Evolutionary conservation across 2,113 vertebrate species (phyloP).

Genomic region (Rallus limicola): DNA sequence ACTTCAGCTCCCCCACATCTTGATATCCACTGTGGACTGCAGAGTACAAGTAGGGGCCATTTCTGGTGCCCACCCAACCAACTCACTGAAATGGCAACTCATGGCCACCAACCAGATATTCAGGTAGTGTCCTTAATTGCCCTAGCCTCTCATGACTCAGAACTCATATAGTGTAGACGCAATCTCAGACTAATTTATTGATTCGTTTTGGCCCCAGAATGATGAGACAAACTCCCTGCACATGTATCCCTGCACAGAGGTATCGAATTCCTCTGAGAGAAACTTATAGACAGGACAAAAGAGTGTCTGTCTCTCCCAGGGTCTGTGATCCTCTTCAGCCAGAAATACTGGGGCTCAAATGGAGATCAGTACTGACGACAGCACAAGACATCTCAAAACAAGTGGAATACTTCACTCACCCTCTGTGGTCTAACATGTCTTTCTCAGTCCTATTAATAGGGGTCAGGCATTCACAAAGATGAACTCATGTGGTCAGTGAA

Average conservation of each 20-base stretch:
- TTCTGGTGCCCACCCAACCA: neutral
- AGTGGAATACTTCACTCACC: fast-evolving
- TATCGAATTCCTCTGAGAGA: neutral
- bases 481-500: neutral
- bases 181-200: neutral
- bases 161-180: neutral
- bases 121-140: too few species aligned
- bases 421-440: neutral
- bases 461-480: neutral
- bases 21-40: neutral
- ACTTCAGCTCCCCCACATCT: neutral
- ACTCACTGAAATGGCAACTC: neutral
- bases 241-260: neutral
- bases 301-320: neutral
- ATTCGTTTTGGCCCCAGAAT: neutral
- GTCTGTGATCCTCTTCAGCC: neutral
- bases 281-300: neutral
- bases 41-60: neutral
- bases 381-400: neutral
- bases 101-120: neutral
- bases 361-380: neutral
- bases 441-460: neutral
- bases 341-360: neutral
- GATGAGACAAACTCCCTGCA: neutral
- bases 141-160: too few species aligned